These are phyloP conservation scores for Lomographa bimaculata DNA, from an alignment of 2,888 invertebrate species.

Conservation along the genomic window DNA sequence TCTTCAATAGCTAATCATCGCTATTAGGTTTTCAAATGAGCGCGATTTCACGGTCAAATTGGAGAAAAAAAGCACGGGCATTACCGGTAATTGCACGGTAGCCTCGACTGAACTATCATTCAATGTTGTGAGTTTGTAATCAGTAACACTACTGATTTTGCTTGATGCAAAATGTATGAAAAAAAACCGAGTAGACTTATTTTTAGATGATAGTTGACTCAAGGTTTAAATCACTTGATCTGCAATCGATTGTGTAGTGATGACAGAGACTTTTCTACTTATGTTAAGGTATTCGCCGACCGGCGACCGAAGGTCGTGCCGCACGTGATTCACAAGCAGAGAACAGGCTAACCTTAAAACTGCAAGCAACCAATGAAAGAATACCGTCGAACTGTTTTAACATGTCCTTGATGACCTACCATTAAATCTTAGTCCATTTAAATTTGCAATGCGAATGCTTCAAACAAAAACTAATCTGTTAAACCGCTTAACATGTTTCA, in stretches of 20 bases:
- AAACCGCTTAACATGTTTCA: constrained; percentile 10
- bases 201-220: no score
- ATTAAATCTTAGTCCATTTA: neutral
- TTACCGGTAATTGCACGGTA: constrained; percentile 39
- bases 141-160: no score
- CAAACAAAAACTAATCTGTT: no score
- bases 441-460: constrained; percentile 3
- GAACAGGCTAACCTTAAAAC: constrained; percentile 18
- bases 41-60: constrained; percentile 41
- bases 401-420: neutral
- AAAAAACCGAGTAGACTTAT: no score
- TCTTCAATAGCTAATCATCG: constrained; percentile 28
- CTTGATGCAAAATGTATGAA: no score
- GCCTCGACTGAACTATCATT: constrained; percentile 32
- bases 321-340: constrained; percentile 43
- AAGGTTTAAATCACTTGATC: constrained; percentile 18
- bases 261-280: constrained; percentile 22
- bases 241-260: constrained; percentile 12
- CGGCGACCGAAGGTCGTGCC: constrained; percentile 33
- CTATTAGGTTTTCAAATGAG: constrained; percentile 29
- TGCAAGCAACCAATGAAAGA: constrained; percentile 12
- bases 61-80: constrained; percentile 32
- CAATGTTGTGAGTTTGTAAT: constrained; percentile 21
- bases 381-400: constrained; percentile 5
- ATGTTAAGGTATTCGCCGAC: constrained; percentile 13